Percentiles rank a stretch among this genome's conserved stretches.
Evolutionary conservation across 64 coral and sea anemone genomes (phyloP).

Genomic region (Actinia tenebrosa): DNA sequence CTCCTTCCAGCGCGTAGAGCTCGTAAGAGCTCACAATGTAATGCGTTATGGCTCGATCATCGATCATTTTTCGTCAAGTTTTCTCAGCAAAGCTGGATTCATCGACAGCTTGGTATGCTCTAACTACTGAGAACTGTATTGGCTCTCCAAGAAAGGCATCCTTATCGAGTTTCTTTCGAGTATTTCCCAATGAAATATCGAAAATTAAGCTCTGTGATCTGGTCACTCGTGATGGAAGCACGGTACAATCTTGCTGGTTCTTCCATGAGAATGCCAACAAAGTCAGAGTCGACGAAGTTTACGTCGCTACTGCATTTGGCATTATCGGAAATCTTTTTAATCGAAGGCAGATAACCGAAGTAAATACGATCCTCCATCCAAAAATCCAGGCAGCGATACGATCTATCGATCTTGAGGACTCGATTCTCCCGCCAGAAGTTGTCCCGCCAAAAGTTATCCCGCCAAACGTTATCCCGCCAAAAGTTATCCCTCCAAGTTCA

Average conservation of each 20-base stretch:
- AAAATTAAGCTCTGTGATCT: conserved; percentile 20
- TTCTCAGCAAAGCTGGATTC: conserved; percentile 20
- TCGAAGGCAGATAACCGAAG: conserved; percentile 1
- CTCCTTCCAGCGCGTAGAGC: no score
- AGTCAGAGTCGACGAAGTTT: conserved; percentile 18
- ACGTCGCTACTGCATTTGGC: conserved; percentile 14
- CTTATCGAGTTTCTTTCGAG: conserved; percentile 28
- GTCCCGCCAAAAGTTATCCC: conserved; percentile 17
- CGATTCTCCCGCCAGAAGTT: not conserved
- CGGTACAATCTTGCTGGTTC: conserved; percentile 18
- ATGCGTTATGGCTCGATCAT: not conserved
- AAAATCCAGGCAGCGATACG: conserved; percentile 5
- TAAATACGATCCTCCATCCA: not conserved
- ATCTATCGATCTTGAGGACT: conserved; percentile 14
- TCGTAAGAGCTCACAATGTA: not conserved
- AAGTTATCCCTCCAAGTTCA: not conserved
- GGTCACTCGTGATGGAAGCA: not conserved
- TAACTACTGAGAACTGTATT: conserved; percentile 29
- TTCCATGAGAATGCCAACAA: not conserved
- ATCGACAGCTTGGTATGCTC: conserved; percentile 30
- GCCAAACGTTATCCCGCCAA: not conserved
- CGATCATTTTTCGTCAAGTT: conserved; percentile 35
- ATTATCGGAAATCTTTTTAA: conserved; percentile 33
- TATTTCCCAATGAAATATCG: conserved; percentile 19
- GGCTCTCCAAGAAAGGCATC: conserved; percentile 15